Base-by-base conservation (phyloP, 1,140 invertebrate species). In the Eueides isabella region DNA sequence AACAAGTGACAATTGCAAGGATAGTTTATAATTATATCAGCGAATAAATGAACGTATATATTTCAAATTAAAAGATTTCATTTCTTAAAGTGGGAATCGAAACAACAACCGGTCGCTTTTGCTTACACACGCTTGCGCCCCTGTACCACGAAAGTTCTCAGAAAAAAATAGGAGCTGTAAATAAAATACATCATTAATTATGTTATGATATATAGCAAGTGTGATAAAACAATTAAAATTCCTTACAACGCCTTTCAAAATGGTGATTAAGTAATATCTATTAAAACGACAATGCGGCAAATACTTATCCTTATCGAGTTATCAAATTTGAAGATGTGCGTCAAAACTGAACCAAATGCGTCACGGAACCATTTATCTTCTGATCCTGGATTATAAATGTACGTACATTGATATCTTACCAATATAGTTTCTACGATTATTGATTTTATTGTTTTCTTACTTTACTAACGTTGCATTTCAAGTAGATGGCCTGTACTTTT, bases 241-340 rank as follows among this genome's bases (percentile, higher is more conserved):
- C 6, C n/a, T 55, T 1, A 5, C 19, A 55, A 12, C 19, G 48
- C 48, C 48, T 55, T 55, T 55, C 19, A 55, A 55, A 55, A 2
- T 55, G 11, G 9, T 55, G 23, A 55, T 63, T 63, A 63, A n/a
- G n/a, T n/a, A n/a, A 30, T 30, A 35, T 64, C 16, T 7, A 44
- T 33, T 33, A 64, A 19, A 41, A 55, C 64, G 66, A 79, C 76
- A 81, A 74, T 81, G 79, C 79, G 78, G 75, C 71, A 84, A 44
- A 63, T 77, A 68, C 67, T 82, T 80, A 84, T 78, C 79, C 77
- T 71, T 78, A 79, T 82, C 73, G 64, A 72, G 44, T 77, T 81
- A 80, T 81, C 79, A 79, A 76, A 74, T 69, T 74, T 55, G 74
- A 82, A 81, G 76, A 80, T 73, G 76, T 85, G 83, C 83, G 83